Evolutionary conservation across 2,113 vertebrate species (phyloP).

Genomic region (Corydoras sp.): DNA sequence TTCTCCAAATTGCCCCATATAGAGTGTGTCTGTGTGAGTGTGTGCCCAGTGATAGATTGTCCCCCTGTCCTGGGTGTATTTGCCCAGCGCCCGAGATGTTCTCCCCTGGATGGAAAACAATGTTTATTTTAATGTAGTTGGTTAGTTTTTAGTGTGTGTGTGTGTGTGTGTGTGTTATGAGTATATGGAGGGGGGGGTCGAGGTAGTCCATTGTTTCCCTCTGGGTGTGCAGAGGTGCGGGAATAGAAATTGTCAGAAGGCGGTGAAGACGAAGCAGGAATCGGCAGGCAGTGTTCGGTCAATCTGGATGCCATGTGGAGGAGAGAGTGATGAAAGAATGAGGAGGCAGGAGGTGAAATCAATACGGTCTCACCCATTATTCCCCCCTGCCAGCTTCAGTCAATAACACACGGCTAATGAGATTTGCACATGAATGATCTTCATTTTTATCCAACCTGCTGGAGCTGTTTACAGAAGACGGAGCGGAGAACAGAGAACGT

Average conservation of each 20-base stretch:
- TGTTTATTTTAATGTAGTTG: too few species aligned
- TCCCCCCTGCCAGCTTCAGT: not conserved
- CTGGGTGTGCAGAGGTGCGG: not conserved
- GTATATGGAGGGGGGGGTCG: too few species aligned
- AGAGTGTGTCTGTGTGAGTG: too few species aligned
- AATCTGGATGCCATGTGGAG: constrained; percentile 13
- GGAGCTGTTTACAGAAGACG: not conserved
- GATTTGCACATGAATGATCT: constrained; percentile 12
- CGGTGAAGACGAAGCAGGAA: constrained; percentile 3
- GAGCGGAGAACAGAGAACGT: not conserved
- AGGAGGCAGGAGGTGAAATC: constrained; percentile 10
- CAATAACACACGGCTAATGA: constrained; percentile 7
- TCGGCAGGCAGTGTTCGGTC: constrained; percentile 26
- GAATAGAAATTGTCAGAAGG: not conserved
- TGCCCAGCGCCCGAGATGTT: too few species aligned
- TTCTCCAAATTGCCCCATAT: too few species aligned
- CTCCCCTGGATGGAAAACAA: too few species aligned
- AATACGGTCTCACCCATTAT: constrained; percentile 14
- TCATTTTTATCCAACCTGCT: not conserved
- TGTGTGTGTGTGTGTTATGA: too few species aligned
- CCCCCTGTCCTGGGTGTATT: too few species aligned
- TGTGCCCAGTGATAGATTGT: too few species aligned
- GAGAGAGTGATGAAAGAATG: not conserved
- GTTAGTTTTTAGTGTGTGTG: too few species aligned
- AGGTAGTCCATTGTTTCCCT: not conserved